Conservation (phyloP, 37 sponge, comb jelly and placozoan species). For the Geodia barretti region DNA sequence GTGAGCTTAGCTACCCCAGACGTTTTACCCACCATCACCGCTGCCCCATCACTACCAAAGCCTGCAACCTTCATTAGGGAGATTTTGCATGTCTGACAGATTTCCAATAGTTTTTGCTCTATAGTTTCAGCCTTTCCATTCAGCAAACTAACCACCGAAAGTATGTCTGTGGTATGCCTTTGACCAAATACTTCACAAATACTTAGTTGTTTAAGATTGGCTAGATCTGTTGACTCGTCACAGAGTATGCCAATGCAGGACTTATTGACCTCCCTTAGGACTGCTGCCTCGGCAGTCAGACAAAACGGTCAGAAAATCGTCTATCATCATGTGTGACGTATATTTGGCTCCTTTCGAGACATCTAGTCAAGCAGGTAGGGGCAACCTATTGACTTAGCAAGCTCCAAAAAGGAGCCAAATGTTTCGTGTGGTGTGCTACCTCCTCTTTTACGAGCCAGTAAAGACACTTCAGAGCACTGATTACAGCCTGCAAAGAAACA, state of each 20-base stretch:
- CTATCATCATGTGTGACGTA: slow-evolving; percentile 27
- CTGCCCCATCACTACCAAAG: slow-evolving; percentile 61
- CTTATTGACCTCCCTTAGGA: background rate
- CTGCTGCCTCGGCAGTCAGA: slow-evolving; percentile 12
- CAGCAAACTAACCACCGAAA: slow-evolving; percentile 1
- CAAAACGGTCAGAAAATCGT: slow-evolving; percentile 12
- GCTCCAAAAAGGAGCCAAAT: slow-evolving; percentile 20
- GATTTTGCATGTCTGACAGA: background rate
- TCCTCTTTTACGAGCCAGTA: slow-evolving; percentile 42
- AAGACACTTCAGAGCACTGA: slow-evolving; percentile 12
- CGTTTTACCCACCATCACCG: slow-evolving; percentile 25
- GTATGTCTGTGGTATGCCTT: background rate
- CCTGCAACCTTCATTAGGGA: background rate
- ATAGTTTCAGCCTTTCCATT: slow-evolving; percentile 47
- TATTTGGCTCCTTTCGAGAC: too few relatives aligned
- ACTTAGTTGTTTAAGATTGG: slow-evolving; percentile 18
- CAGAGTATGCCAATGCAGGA: slow-evolving; percentile 6
- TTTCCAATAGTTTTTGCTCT: background rate
- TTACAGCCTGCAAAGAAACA: slow-evolving; percentile 22
- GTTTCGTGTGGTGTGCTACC: slow-evolving; percentile 29
- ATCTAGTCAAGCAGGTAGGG: slow-evolving; percentile 7
- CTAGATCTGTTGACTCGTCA: slow-evolving; percentile 42
- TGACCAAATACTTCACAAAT: background rate
- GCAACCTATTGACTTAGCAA: slow-evolving; percentile 14
- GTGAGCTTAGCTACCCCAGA: slow-evolving; percentile 33